Evolutionary conservation across 2,113 vertebrate species (phyloP).

Genomic region (Ciconia boyciana): DNA sequence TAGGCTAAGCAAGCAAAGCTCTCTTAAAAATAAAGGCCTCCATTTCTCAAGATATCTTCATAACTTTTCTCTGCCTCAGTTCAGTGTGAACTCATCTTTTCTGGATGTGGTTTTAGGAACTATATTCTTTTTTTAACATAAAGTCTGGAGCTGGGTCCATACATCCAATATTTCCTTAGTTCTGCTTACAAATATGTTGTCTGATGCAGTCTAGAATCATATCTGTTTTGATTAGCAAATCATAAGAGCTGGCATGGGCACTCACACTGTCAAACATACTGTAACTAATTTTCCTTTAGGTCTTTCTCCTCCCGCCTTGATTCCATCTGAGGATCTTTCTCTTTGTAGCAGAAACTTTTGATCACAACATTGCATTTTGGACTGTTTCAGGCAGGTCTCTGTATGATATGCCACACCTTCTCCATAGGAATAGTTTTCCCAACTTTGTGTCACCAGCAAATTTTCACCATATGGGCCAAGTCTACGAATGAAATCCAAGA

Average conservation of each 20-base stretch:
- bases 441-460: background rate
- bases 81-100: background rate
- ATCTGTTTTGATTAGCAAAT: background rate
- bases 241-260: background rate
- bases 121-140: background rate
- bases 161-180: background rate
- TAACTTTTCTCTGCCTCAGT: background rate
- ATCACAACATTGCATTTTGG: background rate
- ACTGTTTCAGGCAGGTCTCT: background rate
- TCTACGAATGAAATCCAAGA: background rate
- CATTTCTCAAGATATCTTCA: background rate
- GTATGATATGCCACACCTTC: background rate
- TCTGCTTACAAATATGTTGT: background rate
- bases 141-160: background rate
- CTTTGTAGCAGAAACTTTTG: background rate
- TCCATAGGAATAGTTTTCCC: background rate
- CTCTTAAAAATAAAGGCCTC: background rate
- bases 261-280: background rate
- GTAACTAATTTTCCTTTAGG: background rate
- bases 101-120: background rate
- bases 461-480: background rate
- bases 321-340: background rate
- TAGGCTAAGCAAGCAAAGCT: conserved; percentile 15
- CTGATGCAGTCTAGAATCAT: background rate
- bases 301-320: background rate